Percentiles rank a stretch among this genome's conserved stretches.
Conservation (phyloP, 2,113 vertebrate genomes). For the Pseudopipra pipra region DNA sequence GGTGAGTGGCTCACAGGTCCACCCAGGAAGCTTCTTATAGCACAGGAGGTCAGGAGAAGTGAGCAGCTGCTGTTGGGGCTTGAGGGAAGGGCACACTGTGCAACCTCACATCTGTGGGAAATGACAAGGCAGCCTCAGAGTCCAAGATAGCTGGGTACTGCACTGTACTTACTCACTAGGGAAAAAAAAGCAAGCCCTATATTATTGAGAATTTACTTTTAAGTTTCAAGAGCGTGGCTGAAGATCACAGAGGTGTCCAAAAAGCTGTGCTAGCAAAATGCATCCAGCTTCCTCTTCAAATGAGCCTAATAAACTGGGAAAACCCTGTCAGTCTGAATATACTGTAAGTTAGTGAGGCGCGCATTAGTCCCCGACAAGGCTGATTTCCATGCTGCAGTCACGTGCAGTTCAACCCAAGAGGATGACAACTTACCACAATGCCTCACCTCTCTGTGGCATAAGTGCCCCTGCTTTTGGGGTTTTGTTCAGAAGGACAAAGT, state of each 20-base stretch:
- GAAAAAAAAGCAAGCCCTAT: not conserved
- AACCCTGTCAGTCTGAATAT: constrained; percentile 8
- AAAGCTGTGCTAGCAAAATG: not conserved
- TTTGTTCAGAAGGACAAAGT: not conserved
- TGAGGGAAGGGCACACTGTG: not conserved
- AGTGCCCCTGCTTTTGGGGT: not conserved
- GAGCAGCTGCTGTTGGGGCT: not conserved
- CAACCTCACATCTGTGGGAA: not conserved
- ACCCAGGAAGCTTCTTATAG: not conserved
- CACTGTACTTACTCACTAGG: not conserved
- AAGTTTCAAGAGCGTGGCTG: not conserved
- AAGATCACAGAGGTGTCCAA: not conserved
- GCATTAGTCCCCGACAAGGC: not conserved
- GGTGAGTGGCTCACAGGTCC: not conserved
- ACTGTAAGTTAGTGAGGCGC: not conserved
- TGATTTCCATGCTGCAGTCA: not conserved
- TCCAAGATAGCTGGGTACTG: not conserved
- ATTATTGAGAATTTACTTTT: not conserved
- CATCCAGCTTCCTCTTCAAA: not conserved
- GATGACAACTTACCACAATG: not conserved
- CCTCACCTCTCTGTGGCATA: not conserved
- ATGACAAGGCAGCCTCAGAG: not conserved
- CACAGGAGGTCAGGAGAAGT: not conserved
- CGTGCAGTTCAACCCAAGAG: not conserved
- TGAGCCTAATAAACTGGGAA: constrained; percentile 46